Evolutionary conservation across 2,888 invertebrate species (phyloP).

Genomic region (Neoitamus cyanurus): DNA sequence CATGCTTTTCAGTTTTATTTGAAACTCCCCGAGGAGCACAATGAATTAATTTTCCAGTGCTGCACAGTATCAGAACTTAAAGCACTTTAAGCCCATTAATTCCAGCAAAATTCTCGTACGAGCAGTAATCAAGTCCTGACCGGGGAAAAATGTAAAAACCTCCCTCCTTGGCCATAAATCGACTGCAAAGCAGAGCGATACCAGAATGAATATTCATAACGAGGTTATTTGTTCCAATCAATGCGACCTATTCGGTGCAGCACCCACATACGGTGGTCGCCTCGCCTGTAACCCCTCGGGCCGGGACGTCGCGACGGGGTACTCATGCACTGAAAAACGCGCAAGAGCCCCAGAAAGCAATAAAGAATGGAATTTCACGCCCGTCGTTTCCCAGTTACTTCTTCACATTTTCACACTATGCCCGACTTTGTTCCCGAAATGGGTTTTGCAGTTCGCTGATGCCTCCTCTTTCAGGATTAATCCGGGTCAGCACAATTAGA

Average conservation of each 20-base stretch:
- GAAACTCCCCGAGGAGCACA: not conserved
- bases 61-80: not conserved
- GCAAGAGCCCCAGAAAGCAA: not conserved
- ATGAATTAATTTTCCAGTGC: not conserved
- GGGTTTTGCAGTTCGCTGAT: not conserved
- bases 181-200: slow-evolving; percentile 11
- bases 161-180: not conserved
- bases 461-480: not conserved
- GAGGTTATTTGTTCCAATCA: slow-evolving; percentile 5
- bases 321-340: not conserved
- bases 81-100: not conserved
- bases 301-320: not conserved
- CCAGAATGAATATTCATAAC: slow-evolving; percentile 13
- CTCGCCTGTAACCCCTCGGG: not conserved
- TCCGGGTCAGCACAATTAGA: slow-evolving; percentile 35
- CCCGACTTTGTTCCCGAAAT: not conserved
- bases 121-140: not conserved
- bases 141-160: slow-evolving; percentile 10
- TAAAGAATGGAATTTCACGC: slow-evolving; percentile 8
- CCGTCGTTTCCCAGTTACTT: not conserved
- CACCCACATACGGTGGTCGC: not conserved
- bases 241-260: not conserved
- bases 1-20: not conserved
- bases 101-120: not conserved
- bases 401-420: not conserved